Evolutionary conservation across 2,888 invertebrate species (phyloP), one percentile per base, ranked within the genome.

Genomic region (Zhengitettix transpicula): DNA sequence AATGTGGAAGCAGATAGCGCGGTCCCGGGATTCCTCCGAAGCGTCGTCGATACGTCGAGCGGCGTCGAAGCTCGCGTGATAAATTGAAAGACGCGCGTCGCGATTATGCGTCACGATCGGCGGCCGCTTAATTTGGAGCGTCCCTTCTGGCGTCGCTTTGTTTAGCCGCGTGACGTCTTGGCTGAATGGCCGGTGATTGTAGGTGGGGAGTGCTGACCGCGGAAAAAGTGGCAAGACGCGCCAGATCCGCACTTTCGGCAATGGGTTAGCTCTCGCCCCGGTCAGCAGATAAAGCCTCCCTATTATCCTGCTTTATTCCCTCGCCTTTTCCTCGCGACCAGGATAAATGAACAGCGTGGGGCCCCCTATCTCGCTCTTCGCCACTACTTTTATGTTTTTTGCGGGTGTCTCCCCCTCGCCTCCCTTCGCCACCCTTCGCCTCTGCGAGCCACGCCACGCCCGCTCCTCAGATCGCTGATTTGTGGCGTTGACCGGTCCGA

Each of bases 261-360:
- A 62, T 64, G 61, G 64, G 62, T 64, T 64, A 64, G 61, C 61
- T 47, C 55, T 54, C 52, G 52, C 52, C 60, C 15, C 51, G 10
- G 12, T 42, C 53, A 40, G 42, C 57, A 62, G 62, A 64, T 64
- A 64, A 64, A 64, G 61, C 59, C 61, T 40, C 56, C 61, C 62
- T 61, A 64, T 62, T 63, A 60, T 57, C 58, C 60, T 40, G 63
- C 58, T 54, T 63, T 54, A 58, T 59, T 60, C 60, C 58, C 44
- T 42, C 40, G 54, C 61, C 58, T 58, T 62, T 54, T 51, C 59
- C 51, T 57, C 51, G 58, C 40, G 56, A 55, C 47, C 62, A 47
- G 62, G 61, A 64, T 62, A 64, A 64, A 64, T 64, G 64, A 64
- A 61, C 61, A 42, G 56, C 28, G 55, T 57, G 42, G 55, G 55